phyloP scores from a whole-genome alignment of 1,140 invertebrate species.

The Mercenaria mercenaria region DNA sequence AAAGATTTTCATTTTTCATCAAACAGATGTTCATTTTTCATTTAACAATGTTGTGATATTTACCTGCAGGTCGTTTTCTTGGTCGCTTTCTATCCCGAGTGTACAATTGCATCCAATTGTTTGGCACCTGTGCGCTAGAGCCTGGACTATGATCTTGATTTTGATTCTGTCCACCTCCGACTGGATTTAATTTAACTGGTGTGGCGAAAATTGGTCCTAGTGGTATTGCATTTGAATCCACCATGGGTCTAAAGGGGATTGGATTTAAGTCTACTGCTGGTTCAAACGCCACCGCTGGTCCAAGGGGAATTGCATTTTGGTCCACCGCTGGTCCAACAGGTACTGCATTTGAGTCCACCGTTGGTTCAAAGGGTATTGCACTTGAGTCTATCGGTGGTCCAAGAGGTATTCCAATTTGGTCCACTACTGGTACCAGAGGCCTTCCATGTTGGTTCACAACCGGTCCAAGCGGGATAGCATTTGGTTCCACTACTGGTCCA shows the following conservation, averaged over 20 bases:
- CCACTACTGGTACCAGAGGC: background rate
- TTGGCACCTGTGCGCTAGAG: background rate
- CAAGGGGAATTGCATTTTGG: background rate
- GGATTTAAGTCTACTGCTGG: background rate
- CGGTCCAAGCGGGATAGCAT: background rate
- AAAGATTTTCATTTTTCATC: too few species aligned
- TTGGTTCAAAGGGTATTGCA: background rate
- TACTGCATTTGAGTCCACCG: background rate
- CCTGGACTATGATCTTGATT: background rate
- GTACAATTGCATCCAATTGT: background rate
- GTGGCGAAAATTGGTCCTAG: background rate
- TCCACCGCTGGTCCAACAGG: background rate
- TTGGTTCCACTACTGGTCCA: background rate
- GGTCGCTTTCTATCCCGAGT: background rate
- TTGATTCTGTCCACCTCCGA: too few species aligned
- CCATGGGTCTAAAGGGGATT: background rate
- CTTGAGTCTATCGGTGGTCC: background rate
- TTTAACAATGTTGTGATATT: too few species aligned
- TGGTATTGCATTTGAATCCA: background rate
- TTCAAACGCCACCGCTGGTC: background rate
- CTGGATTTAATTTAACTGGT: background rate
- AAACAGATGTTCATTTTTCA: too few species aligned
- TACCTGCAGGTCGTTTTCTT: background rate
- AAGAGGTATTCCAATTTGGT: too few species aligned
- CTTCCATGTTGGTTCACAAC: background rate